These are phyloP conservation scores for cattle (Bos taurus) DNA, from an alignment of 2,113 vertebrate species.

Conservation along the genomic window ARS-UCD2.0 NC_037332.1:68149001-68149500, in stretches of 20 bases:
- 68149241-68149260: not conserved
- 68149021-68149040: not conserved
- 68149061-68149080: not conserved
- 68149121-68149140: not conserved
- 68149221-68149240: not conserved
- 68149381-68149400: not conserved
- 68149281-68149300: not conserved
- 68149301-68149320: not conserved
- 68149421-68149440: not conserved
- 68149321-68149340: not conserved
- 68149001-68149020: not conserved
- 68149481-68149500: not conserved
- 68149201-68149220: not conserved
- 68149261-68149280: not conserved
- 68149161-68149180: not conserved
- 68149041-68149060: not conserved
- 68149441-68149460: not conserved
- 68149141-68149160: not conserved
- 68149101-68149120: not conserved
- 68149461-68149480: not conserved
- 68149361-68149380: not conserved
- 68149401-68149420: not conserved
- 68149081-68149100: not conserved
- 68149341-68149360: not conserved
- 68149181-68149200: not conserved